Evolutionary conservation across 2,888 invertebrate genomes (phyloP).

Genomic region (Mythimna vitellina): DNA sequence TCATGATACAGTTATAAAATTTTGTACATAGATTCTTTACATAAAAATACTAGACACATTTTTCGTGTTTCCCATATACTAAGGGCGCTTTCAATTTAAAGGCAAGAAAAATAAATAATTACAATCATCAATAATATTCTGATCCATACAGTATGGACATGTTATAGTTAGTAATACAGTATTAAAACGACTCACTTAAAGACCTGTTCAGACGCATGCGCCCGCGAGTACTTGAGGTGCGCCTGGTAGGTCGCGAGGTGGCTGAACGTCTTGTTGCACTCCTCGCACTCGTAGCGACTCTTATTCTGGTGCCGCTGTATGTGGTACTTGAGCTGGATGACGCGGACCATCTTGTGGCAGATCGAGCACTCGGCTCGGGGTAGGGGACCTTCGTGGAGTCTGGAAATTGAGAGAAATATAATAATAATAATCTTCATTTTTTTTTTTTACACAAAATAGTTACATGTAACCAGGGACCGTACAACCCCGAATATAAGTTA

Average conservation of each 20-base stretch:
- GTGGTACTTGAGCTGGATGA: conserved; percentile 85
- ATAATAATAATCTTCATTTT: too few relatives aligned
- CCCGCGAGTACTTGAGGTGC: conserved; percentile 83
- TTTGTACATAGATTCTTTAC: too few relatives aligned
- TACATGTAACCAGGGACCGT: too few relatives aligned
- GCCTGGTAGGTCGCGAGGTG: conserved; percentile 85
- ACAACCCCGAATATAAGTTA: too few relatives aligned
- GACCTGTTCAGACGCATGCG: conserved; percentile 82
- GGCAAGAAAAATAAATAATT: too few relatives aligned
- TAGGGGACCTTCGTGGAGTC: conserved; percentile 84
- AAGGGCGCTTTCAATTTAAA: too few relatives aligned
- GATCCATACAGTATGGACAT: too few relatives aligned
- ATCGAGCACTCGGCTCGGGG: conserved; percentile 82
- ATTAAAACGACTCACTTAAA: conserved; percentile 78
- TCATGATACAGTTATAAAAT: too few relatives aligned
- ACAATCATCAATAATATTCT: too few relatives aligned
- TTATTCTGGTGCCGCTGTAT: conserved; percentile 81
- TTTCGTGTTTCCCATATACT: too few relatives aligned
- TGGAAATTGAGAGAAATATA: conserved; percentile 53
- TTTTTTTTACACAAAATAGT: too few relatives aligned
- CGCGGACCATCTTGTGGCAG: conserved; percentile 84
- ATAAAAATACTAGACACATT: too few relatives aligned
- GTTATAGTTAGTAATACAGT: background rate
- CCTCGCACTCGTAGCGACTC: conserved; percentile 77
- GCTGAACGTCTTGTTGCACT: conserved; percentile 84